Base-by-base conservation (phyloP, 2,888 invertebrate species). In the Limnephilus marmoratus region DNA sequence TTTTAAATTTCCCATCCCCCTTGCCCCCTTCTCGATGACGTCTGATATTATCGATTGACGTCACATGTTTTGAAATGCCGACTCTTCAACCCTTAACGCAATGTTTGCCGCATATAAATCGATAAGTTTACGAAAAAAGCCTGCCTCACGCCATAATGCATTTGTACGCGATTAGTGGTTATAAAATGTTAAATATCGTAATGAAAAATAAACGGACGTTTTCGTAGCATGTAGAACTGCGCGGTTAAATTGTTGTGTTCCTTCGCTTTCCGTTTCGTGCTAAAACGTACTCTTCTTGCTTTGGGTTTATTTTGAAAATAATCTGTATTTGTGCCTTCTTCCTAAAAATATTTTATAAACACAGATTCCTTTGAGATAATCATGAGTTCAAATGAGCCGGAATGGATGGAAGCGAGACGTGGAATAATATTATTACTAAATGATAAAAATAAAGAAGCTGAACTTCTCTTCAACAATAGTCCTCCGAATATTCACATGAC, bases 391-490 rank as follows among this genome's bases (percentile, higher is more conserved):
- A 93, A 93, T 53, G 95, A 94, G 87, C 94, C 94, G 11, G 95
- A 95, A 83, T 96, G 95, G 95, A 94, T 94, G 85, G 93, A 95
- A 29, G 96, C 96, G 7, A 94, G 95, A 92, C 94, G 94, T 92
- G 96, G 96, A 41, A 95, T 96, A 87, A 95, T 95, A 31, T 94
- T 96, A 85, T 94, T 96, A 81, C 94, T 96, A 18, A 96, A 96
- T 93, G 96, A 96, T 94, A 95, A 95, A 92, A 95, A 95, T 53
- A 95, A 95, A 37, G 96, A 96, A 93, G 96, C 96, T 3, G 95
- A 96, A 93, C 94, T 94, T 87, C 94, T 96, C 4, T 96, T 96
- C 93, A 94, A 94, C 12, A 94, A 94, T 90, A 94, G 95, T 88
- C 95, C 95, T 34, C 94, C 95, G 90, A 96, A 95, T 93, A 95